Evolutionary conservation across 2,113 vertebrate species (phyloP), one percentile per base, ranked within the genome.

Genomic region (Gymnocephalus cernua): DNA sequence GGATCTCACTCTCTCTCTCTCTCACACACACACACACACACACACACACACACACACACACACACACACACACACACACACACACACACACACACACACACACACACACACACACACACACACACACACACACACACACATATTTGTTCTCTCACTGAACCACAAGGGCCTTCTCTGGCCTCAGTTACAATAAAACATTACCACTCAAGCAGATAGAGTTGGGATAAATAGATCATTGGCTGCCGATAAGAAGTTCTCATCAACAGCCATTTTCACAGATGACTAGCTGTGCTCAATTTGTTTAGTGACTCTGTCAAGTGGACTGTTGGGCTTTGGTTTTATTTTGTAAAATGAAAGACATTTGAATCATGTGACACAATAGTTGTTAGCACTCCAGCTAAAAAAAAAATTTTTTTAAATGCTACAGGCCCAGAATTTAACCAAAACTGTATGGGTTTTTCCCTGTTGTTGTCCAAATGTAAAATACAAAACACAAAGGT

Each of bases 131-230:
- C 35, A 38, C 35, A 38, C 86, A 91, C 91, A 92, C 88, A 92
- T 82, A 86, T 89, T 94, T 91, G 81, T 83, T 92, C 92, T 84
- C 85, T 86, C 80, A 66, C 72, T 87, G 88, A 94, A 92, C 90
- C 74, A 9, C 74, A 78, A 74, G 78, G 64, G 70, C 74, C 66
- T 79, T 69, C 79, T 69, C 64, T 84, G 85, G 86, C 77, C 65
- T 79, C 21, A 44, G 86, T 89, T 78, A 74, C 70, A 84, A 79
- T 87, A 79, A 83, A 78, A 84, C 67, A 84, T 71, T 63, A 57
- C 15, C 3, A 11, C 63, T 88, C 62, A 73, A 74, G 68, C 82
- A 80, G 75, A 82, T 79, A 74, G 16, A 69, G 56, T 71, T 61
- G 32, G 81, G 69, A 72, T 82, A 82, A 80, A 86, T 82, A 88